Evolutionary conservation across 2,113 vertebrate genomes (phyloP).

Genomic region (Phrynosoma platyrhinos): DNA sequence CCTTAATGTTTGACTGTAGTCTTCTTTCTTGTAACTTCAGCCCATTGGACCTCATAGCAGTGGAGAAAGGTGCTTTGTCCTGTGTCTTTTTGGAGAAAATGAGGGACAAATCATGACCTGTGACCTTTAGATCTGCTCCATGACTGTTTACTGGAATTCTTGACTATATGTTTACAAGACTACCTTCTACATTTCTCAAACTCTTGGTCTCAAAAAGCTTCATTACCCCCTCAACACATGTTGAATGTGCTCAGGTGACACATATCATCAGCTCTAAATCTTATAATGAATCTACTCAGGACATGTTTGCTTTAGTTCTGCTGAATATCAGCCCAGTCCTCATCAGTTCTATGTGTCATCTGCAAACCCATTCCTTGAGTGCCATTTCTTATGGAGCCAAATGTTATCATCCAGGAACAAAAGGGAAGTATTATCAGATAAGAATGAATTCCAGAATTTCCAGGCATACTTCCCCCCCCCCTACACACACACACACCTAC

Average conservation of each 20-base stretch:
- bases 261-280: slow-evolving; percentile 6
- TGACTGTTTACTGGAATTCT: neutral
- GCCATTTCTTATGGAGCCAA: neutral
- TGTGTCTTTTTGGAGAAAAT: neutral
- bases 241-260: neutral
- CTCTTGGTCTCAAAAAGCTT: neutral
- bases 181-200: neutral
- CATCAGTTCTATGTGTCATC: neutral
- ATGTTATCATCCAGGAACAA: neutral
- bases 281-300: neutral
- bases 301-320: neutral
- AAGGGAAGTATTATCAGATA: neutral
- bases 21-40: neutral
- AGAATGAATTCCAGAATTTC: neutral
- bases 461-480: neutral
- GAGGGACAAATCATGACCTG: neutral
- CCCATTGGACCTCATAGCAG: neutral
- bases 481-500: too few relatives aligned
- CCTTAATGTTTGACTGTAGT: neutral
- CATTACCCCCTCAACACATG: neutral
- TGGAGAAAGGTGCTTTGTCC: neutral
- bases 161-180: neutral
- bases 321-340: neutral
- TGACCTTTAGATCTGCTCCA: neutral
- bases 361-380: neutral